Base-by-base conservation (phyloP, 2,113 vertebrate genomes). In the Amblyopsis rosae region DNA sequence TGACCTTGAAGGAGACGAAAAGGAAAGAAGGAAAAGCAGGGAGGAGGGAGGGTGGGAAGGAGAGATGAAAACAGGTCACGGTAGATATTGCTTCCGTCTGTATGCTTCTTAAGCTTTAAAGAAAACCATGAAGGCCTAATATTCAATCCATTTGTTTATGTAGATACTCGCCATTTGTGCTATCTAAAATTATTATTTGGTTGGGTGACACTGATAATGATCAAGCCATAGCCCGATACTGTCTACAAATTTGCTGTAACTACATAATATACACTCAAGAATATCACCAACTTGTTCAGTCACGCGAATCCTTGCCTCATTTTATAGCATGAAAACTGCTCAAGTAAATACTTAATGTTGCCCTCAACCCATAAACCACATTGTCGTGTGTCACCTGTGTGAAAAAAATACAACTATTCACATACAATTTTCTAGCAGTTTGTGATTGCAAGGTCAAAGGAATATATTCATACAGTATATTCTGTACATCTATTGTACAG, bases 1-100 rank as follows among this genome's bases (percentile, higher is more conserved):
- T 87, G 91, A 92, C 92, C 91, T 94, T 94, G 90, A 92, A 84
- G 81, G 79, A 87, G 84, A 77, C 49, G 78, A 15, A 70, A 61
- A 68, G 61, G 70, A 60, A 41, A 74, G 63, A 73, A 71, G 77
- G 65, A 76, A 73, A 58, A 66, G 82, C 54, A 63, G 75, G 53
- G 72, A 68, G 71, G n/a, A 61, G 73, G 70, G 67, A 65, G 72
- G 77, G 69, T 59, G 77, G 61, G 71, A 35, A 26, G 58, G 41
- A 33, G 15, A 33, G 19, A 9, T 13, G 51, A 5, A 53, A 53
- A 53, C 15, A 26, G 51, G 51, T n/a, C 67, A 60, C 51, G 59
- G 72, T 67, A 9, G 19, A 70, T 57, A 68, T 54, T 67, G 64
- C 71, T 26, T 72, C 65, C 63, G 54, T 79, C 65, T 82, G 53